Evolutionary conservation across 2,888 invertebrate genomes (phyloP).

Genomic region (Oegoconia quadripuncta): DNA sequence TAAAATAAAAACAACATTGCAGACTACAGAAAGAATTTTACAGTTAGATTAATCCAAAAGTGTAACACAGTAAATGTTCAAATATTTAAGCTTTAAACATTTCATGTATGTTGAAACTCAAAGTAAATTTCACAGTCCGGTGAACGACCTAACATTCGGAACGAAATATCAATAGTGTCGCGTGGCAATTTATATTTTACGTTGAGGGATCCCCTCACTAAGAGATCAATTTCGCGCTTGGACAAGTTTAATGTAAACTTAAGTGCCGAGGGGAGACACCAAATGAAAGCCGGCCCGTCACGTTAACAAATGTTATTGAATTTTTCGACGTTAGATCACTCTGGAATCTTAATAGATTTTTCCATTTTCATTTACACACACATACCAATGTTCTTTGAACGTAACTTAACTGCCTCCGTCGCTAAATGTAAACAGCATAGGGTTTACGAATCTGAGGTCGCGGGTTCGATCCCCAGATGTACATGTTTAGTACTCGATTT

Average conservation of each 20-base stretch:
- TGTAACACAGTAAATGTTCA: not conserved
- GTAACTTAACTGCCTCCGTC: too few species aligned
- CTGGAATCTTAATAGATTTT: constrained; percentile 36
- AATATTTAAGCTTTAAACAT: too few species aligned
- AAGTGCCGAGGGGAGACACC: constrained; percentile 66
- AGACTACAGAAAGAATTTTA: too few species aligned
- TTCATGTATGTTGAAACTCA: constrained; percentile 13
- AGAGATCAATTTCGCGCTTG: constrained; percentile 79
- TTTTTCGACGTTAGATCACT: constrained; percentile 44
- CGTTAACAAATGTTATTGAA: constrained; percentile 70
- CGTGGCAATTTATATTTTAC: constrained; percentile 70
- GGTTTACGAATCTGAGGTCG: too few species aligned
- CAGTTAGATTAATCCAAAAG: not conserved
- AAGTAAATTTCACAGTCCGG: constrained; percentile 21
- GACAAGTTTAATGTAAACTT: constrained; percentile 76
- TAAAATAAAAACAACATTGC: too few species aligned
- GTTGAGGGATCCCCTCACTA: constrained; percentile 66
- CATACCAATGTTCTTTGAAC: too few species aligned
- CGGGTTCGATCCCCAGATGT: too few species aligned
- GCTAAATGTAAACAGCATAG: too few species aligned
- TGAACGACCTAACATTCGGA: constrained; percentile 23
- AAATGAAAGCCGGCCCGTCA: constrained; percentile 64
- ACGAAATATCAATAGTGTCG: constrained; percentile 61
- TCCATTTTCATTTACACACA: constrained; percentile 1
- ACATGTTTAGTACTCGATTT: too few species aligned